Evolutionary conservation across 2,113 vertebrate genomes (phyloP), one percentile per base, ranked within the genome.

Genomic region (Vulpes vulpes): DNA sequence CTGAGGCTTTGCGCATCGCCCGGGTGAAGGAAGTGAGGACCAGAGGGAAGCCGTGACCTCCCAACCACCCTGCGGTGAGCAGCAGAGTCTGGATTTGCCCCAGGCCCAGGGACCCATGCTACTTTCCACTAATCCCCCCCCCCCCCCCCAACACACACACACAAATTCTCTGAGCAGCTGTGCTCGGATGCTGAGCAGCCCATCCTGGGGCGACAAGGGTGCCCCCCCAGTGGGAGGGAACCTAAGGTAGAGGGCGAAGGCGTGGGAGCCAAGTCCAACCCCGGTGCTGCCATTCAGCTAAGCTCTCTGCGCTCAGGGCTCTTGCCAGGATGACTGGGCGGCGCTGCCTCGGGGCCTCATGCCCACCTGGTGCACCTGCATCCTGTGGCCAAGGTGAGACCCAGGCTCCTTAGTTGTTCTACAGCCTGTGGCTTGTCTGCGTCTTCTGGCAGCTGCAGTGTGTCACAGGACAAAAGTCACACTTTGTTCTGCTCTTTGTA

Each of bases 1-100:
- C 32, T 0, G 0, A 7, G n/a, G 32, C 3, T 10, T 8, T 15
- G 35, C 10, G 3, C 23, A 3, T 55, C 19, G 55, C 14, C 11
- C 27, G 8, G 35, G n/a, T 0, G 30, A 10, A 16, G 60, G 49
- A 20, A 14, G 4, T 25, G 15, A 69, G 55, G 27, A 49, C 43
- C n/a, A 25, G 89, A 11, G 8, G 19, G 7, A 32, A 11, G 1
- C 3, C 0, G 3, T 11, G 20, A 14, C 32, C 38, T 15, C 38
- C 20, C 25, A 1, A 35, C 17, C 35, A 65, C 64, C 57, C 0
- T n/a, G n/a, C 4, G 2, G 16, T 0, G 20, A 57, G 69, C 27
- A n/a, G 19, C 5, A 0, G 1, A 27, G 57, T 27, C 65, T 57
- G 19, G 65, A 16, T 2, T 16, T 43, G 59, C 32, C 3, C 22